Conservation (phyloP, 1,140 invertebrate genomes). For the Thrips palmi region DNA sequence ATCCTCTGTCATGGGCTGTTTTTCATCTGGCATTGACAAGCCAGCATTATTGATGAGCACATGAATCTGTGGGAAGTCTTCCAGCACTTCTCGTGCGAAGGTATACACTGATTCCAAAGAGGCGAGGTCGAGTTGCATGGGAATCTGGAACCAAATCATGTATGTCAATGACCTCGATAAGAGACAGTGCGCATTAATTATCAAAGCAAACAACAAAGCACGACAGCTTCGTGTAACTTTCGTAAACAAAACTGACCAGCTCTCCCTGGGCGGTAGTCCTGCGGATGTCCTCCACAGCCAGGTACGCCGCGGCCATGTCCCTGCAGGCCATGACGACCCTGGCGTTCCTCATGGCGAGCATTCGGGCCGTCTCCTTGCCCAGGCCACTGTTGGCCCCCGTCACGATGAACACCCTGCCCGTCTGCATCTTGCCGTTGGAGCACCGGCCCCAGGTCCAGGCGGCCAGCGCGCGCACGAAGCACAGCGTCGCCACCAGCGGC, state of each 20-base stretch:
- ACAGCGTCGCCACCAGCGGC: conserved; percentile 22
- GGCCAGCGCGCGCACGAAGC: conserved; percentile 26
- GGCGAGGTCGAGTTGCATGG: conserved; percentile 49
- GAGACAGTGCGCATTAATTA: neutral
- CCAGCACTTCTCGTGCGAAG: conserved; percentile 43
- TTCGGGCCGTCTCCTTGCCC: conserved; percentile 51
- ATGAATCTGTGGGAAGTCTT: conserved; percentile 40
- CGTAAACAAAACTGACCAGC: conserved; percentile 27
- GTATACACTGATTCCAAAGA: conserved; percentile 47
- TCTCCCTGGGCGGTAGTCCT: conserved; percentile 30
- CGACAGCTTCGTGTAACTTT: neutral
- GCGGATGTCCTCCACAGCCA: conserved; percentile 39
- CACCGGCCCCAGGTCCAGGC: conserved; percentile 28
- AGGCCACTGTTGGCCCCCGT: conserved; percentile 68
- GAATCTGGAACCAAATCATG: conserved; percentile 29
- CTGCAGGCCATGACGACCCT: conserved; percentile 57
- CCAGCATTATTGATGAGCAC: conserved; percentile 64
- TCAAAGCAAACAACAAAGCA: neutral
- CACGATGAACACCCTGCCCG: conserved; percentile 47
- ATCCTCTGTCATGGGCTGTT: conserved; percentile 43
- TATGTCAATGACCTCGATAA: neutral
- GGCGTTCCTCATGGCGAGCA: conserved; percentile 41
- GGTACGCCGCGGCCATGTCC: conserved; percentile 35
- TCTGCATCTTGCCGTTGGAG: conserved; percentile 22
- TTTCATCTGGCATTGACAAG: conserved; percentile 31